Evolutionary conservation across 2,113 vertebrate species (phyloP), one percentile per base, ranked within the genome.

Genomic region (Larimichthys polyactis): DNA sequence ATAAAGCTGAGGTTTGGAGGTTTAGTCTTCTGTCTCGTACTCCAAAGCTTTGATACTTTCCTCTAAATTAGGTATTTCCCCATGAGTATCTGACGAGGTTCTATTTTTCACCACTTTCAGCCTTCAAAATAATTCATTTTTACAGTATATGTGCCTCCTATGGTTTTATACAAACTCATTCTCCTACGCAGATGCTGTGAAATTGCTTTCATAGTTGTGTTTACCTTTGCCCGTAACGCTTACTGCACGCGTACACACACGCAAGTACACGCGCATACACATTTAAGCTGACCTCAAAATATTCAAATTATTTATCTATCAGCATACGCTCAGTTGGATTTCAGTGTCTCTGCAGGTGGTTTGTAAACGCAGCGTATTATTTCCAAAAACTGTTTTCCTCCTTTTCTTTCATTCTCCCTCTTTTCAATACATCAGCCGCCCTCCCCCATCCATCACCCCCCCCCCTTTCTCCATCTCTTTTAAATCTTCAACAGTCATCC

Each of bases 171-270:
- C 70, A 81, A 84, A 82, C 73, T 82, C 82, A 65, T 82, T 89
- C 67, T 68, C 71, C 43, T 64, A 84, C 14, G 66, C 88, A 87
- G 68, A 84, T 84, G 78, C 79, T 93, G 90, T 88, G 79, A 92
- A 91, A 84, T 91, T 87, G 87, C 86, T 85, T 89, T 75, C 69
- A 81, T 69, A 63, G 70, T 76, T 62, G 36, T 80, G 75, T 89
- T 86, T 86, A 80, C 75, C 71, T 85, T 85, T 71, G 15, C 68
- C 29, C 71, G 65, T 54, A 24, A 74, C 1, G 29, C 71, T 70
- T 8, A 19, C 66, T 74, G 66, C 60, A 24, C 71, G 8, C 64
- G 17, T 54, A 62, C 54, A 17, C 24, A 43, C 43, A 48, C 36
- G 52, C 36, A n/a, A 22, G 40, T n/a, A 71, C 43, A 16, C n/a